Evolutionary conservation across 1,140 invertebrate species (phyloP).

Genomic region (Notospermus geniculatus): DNA sequence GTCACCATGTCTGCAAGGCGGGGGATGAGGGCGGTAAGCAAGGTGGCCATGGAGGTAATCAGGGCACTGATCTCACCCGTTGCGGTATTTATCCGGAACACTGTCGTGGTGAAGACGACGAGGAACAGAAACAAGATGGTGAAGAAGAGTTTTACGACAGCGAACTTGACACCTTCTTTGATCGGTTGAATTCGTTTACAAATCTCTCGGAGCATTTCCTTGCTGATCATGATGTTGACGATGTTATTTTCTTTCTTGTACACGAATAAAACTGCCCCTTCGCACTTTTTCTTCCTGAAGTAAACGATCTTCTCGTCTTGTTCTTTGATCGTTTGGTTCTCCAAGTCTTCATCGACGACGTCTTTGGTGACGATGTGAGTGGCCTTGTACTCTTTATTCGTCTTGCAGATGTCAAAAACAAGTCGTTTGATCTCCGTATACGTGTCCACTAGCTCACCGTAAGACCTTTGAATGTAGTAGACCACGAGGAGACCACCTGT

Average conservation of each 20-base stretch:
- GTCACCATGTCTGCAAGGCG: background rate
- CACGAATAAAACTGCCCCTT: too few relatives aligned
- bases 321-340: background rate
- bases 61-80: background rate
- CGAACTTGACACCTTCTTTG: background rate
- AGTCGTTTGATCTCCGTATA: constrained; percentile 5
- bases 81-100: background rate
- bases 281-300: background rate
- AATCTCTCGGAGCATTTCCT: background rate
- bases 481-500: background rate
- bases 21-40: background rate
- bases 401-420: background rate
- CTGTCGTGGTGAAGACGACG: background rate
- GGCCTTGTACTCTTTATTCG: background rate
- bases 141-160: background rate
- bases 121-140: constrained; percentile 6
- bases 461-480: background rate
- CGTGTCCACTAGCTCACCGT: background rate
- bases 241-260: background rate
- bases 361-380: background rate
- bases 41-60: background rate
- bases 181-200: background rate
- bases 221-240: background rate
- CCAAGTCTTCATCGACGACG: background rate
- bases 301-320: background rate